These are phyloP conservation scores for Atractosteus spatula DNA, from an alignment of 2,113 vertebrate genomes.

Conservation along the genomic window DNA sequence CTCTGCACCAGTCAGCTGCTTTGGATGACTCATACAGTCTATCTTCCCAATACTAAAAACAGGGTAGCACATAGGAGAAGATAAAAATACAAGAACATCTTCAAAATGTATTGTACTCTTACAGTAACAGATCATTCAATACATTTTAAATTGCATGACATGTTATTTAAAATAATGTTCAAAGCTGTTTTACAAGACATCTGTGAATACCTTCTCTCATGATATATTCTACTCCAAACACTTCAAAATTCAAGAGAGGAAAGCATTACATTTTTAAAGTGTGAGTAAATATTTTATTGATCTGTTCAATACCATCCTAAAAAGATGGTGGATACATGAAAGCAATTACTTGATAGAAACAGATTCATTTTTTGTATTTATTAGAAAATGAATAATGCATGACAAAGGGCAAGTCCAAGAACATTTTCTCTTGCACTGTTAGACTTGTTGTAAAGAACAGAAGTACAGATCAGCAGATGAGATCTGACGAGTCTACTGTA, in stretches of 20 bases:
- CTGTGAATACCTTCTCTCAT: slow-evolving; percentile 18
- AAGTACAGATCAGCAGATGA: too few species aligned
- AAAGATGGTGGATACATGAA: slow-evolving; percentile 19
- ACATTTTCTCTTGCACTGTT: too few species aligned
- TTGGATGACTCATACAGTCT: slow-evolving; percentile 22
- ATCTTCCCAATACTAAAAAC: background rate
- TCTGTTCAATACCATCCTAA: slow-evolving; percentile 41
- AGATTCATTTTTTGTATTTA: too few species aligned
- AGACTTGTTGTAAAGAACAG: too few species aligned
- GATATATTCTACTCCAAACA: slow-evolving; percentile 20
- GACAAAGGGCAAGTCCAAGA: too few species aligned
- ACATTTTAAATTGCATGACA: slow-evolving; percentile 3
- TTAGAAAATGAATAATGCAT: too few species aligned
- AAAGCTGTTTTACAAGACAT: slow-evolving; percentile 16
- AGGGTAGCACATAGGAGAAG: background rate
- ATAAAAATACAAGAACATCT: too few species aligned
- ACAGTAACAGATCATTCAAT: background rate
- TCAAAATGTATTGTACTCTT: too few species aligned
- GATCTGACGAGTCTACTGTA: too few species aligned
- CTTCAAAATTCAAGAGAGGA: slow-evolving; percentile 24
- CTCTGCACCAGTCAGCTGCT: slow-evolving; percentile 62
- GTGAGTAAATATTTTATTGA: slow-evolving; percentile 53
- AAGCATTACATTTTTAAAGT: slow-evolving; percentile 49
- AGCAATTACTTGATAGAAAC: slow-evolving; percentile 6
- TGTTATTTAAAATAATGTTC: slow-evolving; percentile 21